Evolutionary conservation across 2,113 vertebrate species (phyloP).

Genomic region (Beaufortia kweichowensis): DNA sequence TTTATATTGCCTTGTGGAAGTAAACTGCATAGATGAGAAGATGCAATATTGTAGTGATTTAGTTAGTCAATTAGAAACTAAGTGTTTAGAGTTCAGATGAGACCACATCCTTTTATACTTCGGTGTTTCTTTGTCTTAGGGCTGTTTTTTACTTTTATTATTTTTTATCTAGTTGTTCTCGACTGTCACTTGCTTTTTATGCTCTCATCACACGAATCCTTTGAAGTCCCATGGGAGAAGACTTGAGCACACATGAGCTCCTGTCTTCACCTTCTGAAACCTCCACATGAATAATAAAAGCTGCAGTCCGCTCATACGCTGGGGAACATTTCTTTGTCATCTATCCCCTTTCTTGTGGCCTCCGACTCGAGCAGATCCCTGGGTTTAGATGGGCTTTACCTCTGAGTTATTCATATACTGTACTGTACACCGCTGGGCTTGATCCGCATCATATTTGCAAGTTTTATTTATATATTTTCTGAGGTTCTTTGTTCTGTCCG

Average conservation of each 20-base stretch:
- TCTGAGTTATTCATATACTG: slow-evolving; percentile 69
- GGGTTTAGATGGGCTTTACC: slow-evolving; percentile 43
- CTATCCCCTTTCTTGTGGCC: slow-evolving; percentile 6
- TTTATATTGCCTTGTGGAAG: too few relatives aligned
- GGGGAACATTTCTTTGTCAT: slow-evolving; percentile 39
- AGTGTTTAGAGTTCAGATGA: not conserved
- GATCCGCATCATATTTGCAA: slow-evolving; percentile 66
- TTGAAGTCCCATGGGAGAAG: slow-evolving; percentile 47
- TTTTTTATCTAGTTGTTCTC: slow-evolving; percentile 1
- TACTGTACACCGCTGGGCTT: slow-evolving; percentile 56
- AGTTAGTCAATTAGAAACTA: too few relatives aligned
- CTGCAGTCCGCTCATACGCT: slow-evolving; percentile 17
- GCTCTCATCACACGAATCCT: slow-evolving; percentile 44
- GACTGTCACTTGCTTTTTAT: not conserved
- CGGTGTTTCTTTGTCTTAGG: slow-evolving; percentile 23
- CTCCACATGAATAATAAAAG: slow-evolving; percentile 60
- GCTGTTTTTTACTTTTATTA: not conserved
- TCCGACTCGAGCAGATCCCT: slow-evolving; percentile 47
- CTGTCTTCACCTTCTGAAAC: slow-evolving; percentile 56
- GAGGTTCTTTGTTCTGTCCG: slow-evolving; percentile 15
- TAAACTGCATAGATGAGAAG: too few relatives aligned
- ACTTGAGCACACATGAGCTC: slow-evolving; percentile 53
- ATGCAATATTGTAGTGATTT: too few relatives aligned
- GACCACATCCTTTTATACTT: slow-evolving; percentile 14
- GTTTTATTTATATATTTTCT: slow-evolving; percentile 63